phyloP scores from a whole-genome alignment of 2,888 invertebrate species.

The Scaptomyza flava region DNA sequence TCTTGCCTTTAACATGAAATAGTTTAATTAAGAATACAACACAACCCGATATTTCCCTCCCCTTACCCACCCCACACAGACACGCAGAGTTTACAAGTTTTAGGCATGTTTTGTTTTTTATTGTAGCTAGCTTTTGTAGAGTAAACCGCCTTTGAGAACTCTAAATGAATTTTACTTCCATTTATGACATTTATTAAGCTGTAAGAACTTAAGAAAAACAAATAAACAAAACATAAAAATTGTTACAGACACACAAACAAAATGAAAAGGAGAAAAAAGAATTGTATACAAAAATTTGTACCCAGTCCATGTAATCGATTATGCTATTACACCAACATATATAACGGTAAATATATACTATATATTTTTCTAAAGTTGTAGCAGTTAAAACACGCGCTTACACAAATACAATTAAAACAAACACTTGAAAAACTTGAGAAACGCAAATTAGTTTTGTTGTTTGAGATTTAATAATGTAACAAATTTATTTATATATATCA shows the following conservation, averaged over 20 bases:
- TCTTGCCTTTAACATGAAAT: constrained; percentile 35
- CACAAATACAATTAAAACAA: constrained; percentile 27
- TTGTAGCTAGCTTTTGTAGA: constrained; percentile 41
- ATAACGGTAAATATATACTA: constrained; percentile 62
- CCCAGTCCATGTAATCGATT: constrained; percentile 78
- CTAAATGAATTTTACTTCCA: constrained; percentile 72
- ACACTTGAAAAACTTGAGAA: constrained; percentile 14
- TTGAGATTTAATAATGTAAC: constrained; percentile 42
- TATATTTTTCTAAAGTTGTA: constrained; percentile 76
- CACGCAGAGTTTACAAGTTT: constrained; percentile 7
- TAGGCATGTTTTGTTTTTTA: constrained; percentile 12
- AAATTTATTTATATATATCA: constrained; percentile 58
- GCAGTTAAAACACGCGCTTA: constrained; percentile 55
- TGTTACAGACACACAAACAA: constrained; percentile 43
- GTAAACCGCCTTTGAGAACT: constrained; percentile 47
- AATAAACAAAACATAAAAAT: constrained; percentile 29
- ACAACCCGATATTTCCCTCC: not conserved
- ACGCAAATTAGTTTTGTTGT: constrained; percentile 53
- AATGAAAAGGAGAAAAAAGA: constrained; percentile 21
- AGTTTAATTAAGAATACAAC: constrained; percentile 14
- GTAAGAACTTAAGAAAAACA: constrained; percentile 45
- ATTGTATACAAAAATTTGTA: constrained; percentile 75
- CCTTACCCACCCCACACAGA: not conserved
- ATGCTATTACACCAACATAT: constrained; percentile 68
- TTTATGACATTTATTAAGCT: constrained; percentile 60